Percentiles rank a stretch among this genome's conserved stretches.
These are phyloP conservation scores for Campoletis raptor DNA, from an alignment of 2,888 invertebrate species.

Conservation along the genomic window DNA sequence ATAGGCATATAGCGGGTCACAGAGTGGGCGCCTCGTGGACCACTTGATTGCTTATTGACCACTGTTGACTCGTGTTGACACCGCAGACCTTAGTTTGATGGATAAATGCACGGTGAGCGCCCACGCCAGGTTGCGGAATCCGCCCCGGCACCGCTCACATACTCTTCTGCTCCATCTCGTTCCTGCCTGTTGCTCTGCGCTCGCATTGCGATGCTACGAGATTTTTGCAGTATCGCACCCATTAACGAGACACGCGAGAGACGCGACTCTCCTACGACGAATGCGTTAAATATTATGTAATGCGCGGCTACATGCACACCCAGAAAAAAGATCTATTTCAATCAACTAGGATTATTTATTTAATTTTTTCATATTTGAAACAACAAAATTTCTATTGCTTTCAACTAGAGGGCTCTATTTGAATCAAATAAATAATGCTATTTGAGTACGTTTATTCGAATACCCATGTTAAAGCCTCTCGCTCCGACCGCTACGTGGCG, in stretches of 20 bases:
- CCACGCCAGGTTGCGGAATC: conserved; percentile 77
- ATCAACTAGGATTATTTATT: no score
- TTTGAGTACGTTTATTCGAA: no score
- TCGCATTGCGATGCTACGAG: conserved; percentile 53
- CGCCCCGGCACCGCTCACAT: conserved; percentile 1
- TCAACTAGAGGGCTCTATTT: no score
- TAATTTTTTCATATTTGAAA: no score
- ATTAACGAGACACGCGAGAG: background rate
- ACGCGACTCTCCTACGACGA: background rate
- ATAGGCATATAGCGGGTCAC: conserved; percentile 23
- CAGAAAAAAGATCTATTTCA: no score
- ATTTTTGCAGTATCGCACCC: conserved; percentile 34
- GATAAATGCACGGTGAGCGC: conserved; percentile 82
- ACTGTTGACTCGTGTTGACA: conserved; percentile 85
- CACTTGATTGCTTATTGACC: conserved; percentile 84
- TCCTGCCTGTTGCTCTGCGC: conserved; percentile 2
- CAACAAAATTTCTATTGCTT: no score
- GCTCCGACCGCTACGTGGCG: no score
- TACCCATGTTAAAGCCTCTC: no score
- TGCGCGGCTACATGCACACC: background rate
- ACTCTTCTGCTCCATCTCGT: conserved; percentile 6
- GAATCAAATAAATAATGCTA: no score
- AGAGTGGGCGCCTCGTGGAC: conserved; percentile 81
- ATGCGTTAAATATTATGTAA: background rate
- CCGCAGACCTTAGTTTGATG: conserved; percentile 83